A percentile compares a stretch with the other conserved stretches of the same genome.
Evolutionary conservation across 2,797 vertebrate genomes (phyloP).

Genomic region (Lophotriccus pileatus): DNA sequence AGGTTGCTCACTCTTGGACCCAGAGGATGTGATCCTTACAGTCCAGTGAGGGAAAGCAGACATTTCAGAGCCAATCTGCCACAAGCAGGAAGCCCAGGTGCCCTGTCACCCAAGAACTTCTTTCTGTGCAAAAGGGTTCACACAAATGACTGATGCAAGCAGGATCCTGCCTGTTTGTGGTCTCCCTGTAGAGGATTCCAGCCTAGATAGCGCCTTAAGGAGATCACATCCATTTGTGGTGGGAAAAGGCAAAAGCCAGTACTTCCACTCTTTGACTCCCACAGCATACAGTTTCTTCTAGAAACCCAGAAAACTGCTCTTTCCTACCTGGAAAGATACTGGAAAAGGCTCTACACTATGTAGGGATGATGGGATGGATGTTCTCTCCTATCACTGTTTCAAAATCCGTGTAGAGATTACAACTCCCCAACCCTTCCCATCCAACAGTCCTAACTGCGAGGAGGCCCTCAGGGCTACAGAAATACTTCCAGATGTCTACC

Average conservation of each 20-base stretch:
- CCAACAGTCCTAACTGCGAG: neutral
- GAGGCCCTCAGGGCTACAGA: neutral
- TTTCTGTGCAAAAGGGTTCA: neutral
- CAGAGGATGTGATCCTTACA: neutral
- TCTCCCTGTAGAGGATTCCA: neutral
- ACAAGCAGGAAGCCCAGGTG: neutral
- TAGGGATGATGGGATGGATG: neutral
- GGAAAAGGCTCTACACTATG: neutral
- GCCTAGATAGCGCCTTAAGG: neutral
- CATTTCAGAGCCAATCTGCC: neutral
- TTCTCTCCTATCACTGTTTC: neutral
- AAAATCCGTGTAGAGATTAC: neutral
- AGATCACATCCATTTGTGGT: neutral
- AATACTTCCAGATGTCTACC: constrained; percentile 8
- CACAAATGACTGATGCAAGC: neutral
- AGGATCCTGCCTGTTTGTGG: neutral
- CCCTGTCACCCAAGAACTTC: neutral
- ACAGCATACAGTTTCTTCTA: neutral
- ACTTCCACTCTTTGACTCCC: neutral
- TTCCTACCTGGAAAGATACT: neutral
- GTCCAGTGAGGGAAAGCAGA: accelerated
- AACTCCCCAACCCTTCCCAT: neutral
- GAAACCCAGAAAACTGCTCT: neutral
- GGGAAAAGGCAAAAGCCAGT: neutral
- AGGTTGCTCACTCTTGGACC: neutral